These are phyloP conservation scores for Hemichromis elongatus DNA, from an alignment of 2,113 vertebrate species.

Conservation along the genomic window DNA sequence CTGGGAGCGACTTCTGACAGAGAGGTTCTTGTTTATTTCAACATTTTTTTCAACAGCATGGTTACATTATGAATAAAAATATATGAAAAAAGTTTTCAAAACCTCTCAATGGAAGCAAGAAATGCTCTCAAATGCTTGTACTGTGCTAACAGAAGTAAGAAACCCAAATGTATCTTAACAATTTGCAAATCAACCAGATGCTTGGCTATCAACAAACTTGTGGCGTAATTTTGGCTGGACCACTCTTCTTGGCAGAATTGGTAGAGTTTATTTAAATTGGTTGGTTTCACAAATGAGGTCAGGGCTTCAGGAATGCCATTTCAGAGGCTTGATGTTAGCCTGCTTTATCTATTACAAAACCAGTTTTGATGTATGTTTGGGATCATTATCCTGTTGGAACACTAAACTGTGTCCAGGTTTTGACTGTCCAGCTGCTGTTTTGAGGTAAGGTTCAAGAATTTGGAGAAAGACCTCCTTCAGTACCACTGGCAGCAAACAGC, in stretches of 20 bases:
- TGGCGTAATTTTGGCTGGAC: background rate
- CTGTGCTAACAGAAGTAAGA: background rate
- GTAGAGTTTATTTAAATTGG: background rate
- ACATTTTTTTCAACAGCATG: background rate
- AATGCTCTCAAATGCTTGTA: background rate
- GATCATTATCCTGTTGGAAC: background rate
- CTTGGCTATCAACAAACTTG: background rate
- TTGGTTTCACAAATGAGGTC: background rate
- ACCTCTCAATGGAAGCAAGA: background rate
- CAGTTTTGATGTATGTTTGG: background rate
- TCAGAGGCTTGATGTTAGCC: background rate
- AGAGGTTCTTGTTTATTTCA: background rate
- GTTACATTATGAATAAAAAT: background rate
- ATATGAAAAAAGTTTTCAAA: background rate
- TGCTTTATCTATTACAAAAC: background rate
- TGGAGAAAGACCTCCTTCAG: background rate
- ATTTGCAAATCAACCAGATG: background rate
- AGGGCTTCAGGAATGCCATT: background rate
- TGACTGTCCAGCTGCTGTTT: background rate
- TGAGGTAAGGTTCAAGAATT: background rate
- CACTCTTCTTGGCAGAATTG: background rate
- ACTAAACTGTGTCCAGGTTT: background rate
- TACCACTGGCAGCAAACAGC: background rate
- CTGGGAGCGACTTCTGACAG: background rate
- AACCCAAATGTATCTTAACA: background rate